Evolutionary conservation across 2,797 vertebrate species (phyloP), one percentile per base, ranked within the genome.

Genomic region (Zalophus californianus): DNA sequence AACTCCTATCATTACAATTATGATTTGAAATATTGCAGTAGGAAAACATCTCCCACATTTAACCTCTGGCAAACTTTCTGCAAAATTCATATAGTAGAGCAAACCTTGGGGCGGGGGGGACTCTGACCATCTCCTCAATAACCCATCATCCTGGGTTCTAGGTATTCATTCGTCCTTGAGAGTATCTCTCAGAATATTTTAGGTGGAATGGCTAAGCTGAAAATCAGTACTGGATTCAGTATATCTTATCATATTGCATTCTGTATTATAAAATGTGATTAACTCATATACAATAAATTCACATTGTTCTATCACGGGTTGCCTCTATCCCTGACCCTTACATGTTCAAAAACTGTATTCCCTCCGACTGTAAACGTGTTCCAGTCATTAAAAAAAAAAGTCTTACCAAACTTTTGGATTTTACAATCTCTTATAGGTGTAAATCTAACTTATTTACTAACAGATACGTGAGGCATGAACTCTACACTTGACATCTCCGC

Each of bases 31-130:
- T 15, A 32, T 7, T 21, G 23, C 14, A 52, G 58, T 13, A 9
- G n/a, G 77, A 88, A 60, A 92, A 79, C 1, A 1, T 32, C 72
- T 87, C 58, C 68, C 29, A n/a, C 6, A 41, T 85, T 75, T 82
- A 32, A 52, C 93, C 93, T 88, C 70, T 93, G 44, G 86, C 48
- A 85, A 96, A 96, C 25, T 78, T 82, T 52, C 56, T 82, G 38
- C n/a, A 84, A 82, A 94, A 70, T 87, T 70, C 54, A 44, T 5
- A 44, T 7, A 90, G 44, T 27, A 44, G 7, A 82, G 66, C 7
- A 58, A 78, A 86, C 23, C 12, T 7, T 8, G n/a, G 50, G 11
- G 70, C 1, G 35, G 68, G 68, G 21, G 13, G 58, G 18, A 14
- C 44, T 44, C 8, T 44, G 21, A 52, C 50, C 54, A 41, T 18